These are phyloP conservation scores for Thermophis baileyi DNA, from an alignment of 2,113 vertebrate genomes.

Conservation along the genomic window DNA sequence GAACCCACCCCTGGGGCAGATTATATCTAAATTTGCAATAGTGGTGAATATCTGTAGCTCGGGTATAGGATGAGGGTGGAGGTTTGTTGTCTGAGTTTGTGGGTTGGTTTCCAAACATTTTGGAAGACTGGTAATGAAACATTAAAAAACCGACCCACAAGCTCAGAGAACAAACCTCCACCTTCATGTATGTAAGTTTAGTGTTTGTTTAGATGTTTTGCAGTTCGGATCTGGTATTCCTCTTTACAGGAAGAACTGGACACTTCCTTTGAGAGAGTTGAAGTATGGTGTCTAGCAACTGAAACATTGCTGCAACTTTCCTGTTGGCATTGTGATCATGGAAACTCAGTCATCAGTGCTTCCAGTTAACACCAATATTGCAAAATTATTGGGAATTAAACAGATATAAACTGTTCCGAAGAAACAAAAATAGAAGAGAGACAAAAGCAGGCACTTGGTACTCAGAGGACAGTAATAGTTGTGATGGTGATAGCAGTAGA, in stretches of 20 bases:
- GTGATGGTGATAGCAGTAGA: background rate
- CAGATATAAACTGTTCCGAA: background rate
- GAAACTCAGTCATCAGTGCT: conserved; percentile 22
- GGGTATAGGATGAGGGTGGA: background rate
- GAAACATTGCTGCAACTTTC: conserved; percentile 37
- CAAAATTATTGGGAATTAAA: background rate
- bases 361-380: background rate
- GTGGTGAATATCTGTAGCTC: background rate
- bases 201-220: background rate
- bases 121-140: no score
- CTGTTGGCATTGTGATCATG: background rate
- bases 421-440: background rate
- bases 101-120: background rate
- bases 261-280: conserved; percentile 43
- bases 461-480: background rate
- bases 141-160: background rate
- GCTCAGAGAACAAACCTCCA: no score
- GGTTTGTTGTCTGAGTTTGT: background rate
- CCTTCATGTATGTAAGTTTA: background rate
- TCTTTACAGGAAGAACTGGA: conserved; percentile 40
- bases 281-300: conserved; percentile 52
- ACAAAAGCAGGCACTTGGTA: background rate
- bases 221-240: background rate
- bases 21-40: background rate
- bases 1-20: no score